A percentile compares a stretch with the other conserved stretches of the same genome.
phyloP scores from a whole-genome alignment of 2,888 invertebrate genomes.

The Thymelicus lineola region DNA sequence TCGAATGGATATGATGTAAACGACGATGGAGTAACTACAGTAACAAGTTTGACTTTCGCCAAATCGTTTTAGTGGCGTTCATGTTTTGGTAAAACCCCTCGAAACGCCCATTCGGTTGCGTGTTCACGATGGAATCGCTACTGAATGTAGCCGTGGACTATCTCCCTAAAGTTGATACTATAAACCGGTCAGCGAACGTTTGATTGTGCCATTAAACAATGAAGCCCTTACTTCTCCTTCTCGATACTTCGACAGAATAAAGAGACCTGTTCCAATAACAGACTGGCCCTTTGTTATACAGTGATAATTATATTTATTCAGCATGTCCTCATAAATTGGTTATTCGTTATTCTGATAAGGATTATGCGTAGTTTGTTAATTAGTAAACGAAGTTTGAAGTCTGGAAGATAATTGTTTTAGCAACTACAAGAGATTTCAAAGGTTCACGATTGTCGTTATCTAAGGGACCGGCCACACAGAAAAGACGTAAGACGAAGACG shows the following conservation, averaged over 20 bases:
- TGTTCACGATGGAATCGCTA: no score
- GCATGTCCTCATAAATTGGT: constrained; percentile 25
- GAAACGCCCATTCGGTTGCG: no score
- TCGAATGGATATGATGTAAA: no score
- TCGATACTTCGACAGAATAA: constrained; percentile 24
- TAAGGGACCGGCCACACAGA: no score
- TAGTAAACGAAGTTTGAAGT: neutral
- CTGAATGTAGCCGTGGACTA: no score
- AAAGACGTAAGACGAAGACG: no score
- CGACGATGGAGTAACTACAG: no score
- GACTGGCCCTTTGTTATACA: constrained; percentile 20
- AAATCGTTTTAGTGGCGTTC: no score
- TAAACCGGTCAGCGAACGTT: neutral
- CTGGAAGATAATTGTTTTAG: neutral
- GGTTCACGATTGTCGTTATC: no score
- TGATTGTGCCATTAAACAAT: constrained; percentile 2
- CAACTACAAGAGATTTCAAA: neutral
- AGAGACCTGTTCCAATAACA: constrained; percentile 27
- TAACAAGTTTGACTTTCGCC: no score
- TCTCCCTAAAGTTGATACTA: no score
- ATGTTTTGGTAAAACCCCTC: no score
- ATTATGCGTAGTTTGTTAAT: neutral
- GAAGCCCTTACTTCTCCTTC: neutral
- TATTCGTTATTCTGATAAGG: constrained; percentile 23
- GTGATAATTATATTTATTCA: constrained; percentile 24